phyloP scores from a whole-genome alignment of 2,888 invertebrate genomes.

The Cephus nigrinus region DNA sequence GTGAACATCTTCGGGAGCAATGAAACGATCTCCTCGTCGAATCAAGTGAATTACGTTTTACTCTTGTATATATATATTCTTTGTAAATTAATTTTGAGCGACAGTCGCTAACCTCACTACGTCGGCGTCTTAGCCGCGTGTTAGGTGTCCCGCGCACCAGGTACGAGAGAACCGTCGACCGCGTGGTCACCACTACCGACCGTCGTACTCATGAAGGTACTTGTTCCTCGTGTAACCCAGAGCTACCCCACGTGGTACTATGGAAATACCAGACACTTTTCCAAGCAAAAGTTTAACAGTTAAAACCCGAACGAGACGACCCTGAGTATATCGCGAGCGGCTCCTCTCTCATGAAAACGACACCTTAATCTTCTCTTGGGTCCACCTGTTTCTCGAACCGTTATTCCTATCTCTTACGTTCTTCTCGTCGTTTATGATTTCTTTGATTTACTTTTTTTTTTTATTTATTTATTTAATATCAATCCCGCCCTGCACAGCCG shows the following conservation, averaged over 20 bases:
- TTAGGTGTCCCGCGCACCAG: slow-evolving; percentile 39
- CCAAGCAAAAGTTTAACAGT: no score
- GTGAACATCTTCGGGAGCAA: neutral
- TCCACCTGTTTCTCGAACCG: neutral
- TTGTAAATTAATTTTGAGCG: neutral
- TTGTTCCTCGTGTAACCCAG: neutral
- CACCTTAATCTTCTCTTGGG: no score
- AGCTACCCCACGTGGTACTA: neutral
- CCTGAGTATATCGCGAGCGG: neutral
- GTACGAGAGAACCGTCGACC: slow-evolving; percentile 32
- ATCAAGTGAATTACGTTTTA: neutral
- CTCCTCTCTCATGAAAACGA: neutral
- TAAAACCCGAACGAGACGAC: neutral
- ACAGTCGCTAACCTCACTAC: neutral
- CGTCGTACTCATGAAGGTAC: slow-evolving; percentile 45
- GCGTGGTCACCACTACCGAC: slow-evolving; percentile 40
- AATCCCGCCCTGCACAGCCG: neutral
- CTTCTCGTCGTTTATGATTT: neutral
- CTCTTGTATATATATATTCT: neutral
- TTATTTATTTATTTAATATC: neutral
- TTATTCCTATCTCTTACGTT: neutral
- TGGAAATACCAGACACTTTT: neutral
- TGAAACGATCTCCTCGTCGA: neutral
- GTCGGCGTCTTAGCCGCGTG: slow-evolving; percentile 31
- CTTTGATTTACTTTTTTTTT: neutral